Evolutionary conservation across 2,797 vertebrate species (phyloP).

Genomic region (Urocyon cinereoargenteus): DNA sequence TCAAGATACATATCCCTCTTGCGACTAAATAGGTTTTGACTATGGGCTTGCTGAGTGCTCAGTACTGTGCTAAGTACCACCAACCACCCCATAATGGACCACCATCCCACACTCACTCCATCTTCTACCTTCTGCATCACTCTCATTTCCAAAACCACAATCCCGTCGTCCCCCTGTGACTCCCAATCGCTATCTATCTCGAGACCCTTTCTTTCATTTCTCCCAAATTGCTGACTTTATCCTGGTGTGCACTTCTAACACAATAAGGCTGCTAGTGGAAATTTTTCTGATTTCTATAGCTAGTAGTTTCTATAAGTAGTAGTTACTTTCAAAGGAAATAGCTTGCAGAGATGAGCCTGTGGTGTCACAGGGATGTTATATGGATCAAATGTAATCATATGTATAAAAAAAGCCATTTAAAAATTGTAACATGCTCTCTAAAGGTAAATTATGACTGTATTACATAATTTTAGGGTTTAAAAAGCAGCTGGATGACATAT

Average conservation of each 20-base stretch:
- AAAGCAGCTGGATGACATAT: conserved; percentile 49
- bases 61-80: background rate
- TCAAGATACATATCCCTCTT: background rate
- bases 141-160: background rate
- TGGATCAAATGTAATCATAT: conserved; percentile 56
- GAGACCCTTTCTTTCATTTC: background rate
- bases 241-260: background rate
- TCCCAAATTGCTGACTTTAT: conserved; percentile 17
- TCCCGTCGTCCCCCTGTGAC: background rate
- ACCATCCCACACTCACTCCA: rapidly evolving
- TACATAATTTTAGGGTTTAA: conserved; percentile 57
- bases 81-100: rapidly evolving
- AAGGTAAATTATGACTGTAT: conserved; percentile 51
- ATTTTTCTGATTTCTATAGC: conserved; percentile 55
- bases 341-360: conserved; percentile 24
- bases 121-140: background rate
- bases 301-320: background rate
- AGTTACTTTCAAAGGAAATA: conserved; percentile 62
- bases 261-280: background rate
- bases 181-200: background rate
- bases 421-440: conserved; percentile 35
- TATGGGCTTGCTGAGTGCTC: background rate
- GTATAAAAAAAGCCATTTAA: conserved; percentile 57
- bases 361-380: background rate
- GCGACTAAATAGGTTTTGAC: background rate